These are phyloP conservation scores for Magallana ariakensis DNA, from an alignment of 1,140 invertebrate genomes.

Conservation along the genomic window DNA sequence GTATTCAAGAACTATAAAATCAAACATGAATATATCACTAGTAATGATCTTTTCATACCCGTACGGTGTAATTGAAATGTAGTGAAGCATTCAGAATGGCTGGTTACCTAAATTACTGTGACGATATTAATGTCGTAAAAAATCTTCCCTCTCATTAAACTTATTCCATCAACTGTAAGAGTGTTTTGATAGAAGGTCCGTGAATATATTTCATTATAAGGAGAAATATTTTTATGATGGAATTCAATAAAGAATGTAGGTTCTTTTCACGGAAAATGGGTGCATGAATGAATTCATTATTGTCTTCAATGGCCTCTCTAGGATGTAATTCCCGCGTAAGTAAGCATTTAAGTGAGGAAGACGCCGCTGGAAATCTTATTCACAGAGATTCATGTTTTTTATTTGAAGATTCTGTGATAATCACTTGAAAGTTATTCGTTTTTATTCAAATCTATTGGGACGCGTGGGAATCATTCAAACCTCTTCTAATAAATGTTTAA, in stretches of 20 bases:
- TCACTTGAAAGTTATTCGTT: conserved; percentile 1
- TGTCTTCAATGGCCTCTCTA: background rate
- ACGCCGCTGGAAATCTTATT: background rate
- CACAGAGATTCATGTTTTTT: background rate
- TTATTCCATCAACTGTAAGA: background rate
- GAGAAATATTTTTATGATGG: background rate
- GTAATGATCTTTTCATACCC: conserved; percentile 5
- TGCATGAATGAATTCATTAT: background rate
- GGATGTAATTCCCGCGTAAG: background rate
- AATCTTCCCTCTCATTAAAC: background rate
- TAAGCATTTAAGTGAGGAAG: background rate
- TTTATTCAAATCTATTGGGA: background rate
- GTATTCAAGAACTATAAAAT: conserved; percentile 10
- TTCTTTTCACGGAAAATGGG: background rate
- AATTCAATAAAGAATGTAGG: background rate
- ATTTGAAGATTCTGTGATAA: conserved; percentile 7
- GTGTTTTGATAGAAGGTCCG: background rate
- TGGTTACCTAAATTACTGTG: conserved; percentile 2
- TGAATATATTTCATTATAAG: background rate
- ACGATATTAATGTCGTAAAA: conserved; percentile 20
- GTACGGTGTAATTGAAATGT: conserved; percentile 26
- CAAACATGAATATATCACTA: conserved; percentile 20
- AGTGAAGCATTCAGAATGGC: background rate
- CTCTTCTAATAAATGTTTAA: background rate
- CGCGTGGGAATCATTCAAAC: background rate